Percentiles rank a stretch among this genome's conserved stretches.
Evolutionary conservation across 2,113 vertebrate species (phyloP).

Genomic region (Bungarus multicinctus): DNA sequence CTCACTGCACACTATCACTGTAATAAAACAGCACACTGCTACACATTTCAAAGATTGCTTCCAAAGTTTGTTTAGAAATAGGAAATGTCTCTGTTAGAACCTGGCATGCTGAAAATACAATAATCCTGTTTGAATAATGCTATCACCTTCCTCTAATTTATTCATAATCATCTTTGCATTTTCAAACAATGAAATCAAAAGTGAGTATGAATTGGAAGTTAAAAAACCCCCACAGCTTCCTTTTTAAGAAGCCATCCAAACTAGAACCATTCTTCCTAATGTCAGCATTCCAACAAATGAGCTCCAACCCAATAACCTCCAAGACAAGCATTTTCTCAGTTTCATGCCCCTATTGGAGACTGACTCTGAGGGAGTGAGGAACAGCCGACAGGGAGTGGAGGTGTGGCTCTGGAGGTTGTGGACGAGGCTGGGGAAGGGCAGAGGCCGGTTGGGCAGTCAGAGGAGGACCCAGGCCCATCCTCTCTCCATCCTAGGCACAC

Average conservation of each 20-base stretch:
- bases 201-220: not conserved
- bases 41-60: not conserved
- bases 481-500: too few relatives aligned
- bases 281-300: too few relatives aligned
- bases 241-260: not conserved
- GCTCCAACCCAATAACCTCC: too few relatives aligned
- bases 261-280: not conserved
- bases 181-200: not conserved
- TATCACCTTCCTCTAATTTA: not conserved
- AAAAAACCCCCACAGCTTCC: not conserved
- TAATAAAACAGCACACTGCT: not conserved
- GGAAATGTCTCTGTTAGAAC: not conserved
- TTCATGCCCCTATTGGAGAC: too few relatives aligned
- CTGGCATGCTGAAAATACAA: not conserved
- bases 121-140: not conserved
- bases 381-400: too few relatives aligned
- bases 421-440: too few relatives aligned
- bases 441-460: too few relatives aligned
- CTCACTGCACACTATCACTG: not conserved
- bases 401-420: too few relatives aligned
- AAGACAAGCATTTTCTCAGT: too few relatives aligned
- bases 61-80: not conserved
- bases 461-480: too few relatives aligned
- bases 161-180: not conserved
- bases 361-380: too few relatives aligned